Evolutionary conservation across 2,113 vertebrate genomes (phyloP).

Genomic region (Mesoclemmys tuberculata): DNA sequence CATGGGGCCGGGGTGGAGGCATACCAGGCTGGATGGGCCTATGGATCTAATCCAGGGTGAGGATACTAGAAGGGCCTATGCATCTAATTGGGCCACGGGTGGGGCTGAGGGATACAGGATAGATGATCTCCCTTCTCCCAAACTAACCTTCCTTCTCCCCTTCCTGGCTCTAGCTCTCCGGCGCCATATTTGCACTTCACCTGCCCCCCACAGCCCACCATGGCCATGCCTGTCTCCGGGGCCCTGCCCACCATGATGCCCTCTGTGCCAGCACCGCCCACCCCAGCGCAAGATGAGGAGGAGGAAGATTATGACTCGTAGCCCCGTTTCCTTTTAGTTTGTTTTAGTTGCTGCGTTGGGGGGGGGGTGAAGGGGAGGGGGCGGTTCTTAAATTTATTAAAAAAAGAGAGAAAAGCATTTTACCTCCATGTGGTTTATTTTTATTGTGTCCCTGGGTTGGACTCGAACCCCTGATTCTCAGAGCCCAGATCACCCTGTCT

Average conservation of each 20-base stretch:
- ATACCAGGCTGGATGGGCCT: not conserved
- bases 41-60: too few relatives aligned
- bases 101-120: not conserved
- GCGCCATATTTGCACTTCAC: slow-evolving; percentile 72
- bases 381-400: slow-evolving; percentile 77
- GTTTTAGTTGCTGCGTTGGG: slow-evolving; percentile 61
- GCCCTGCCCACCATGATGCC: slow-evolving; percentile 70
- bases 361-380: not conserved
- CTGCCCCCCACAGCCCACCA: not conserved
- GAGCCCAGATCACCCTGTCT: not conserved
- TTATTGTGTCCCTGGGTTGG: not conserved
- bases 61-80: not conserved
- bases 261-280: slow-evolving; percentile 60
- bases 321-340: slow-evolving; percentile 65
- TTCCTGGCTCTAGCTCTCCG: slow-evolving; percentile 62
- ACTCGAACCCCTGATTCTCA: not conserved
- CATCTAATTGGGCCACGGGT: too few relatives aligned
- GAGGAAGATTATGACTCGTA: slow-evolving; percentile 93
- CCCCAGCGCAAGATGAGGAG: slow-evolving; percentile 76
- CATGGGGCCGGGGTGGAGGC: not conserved
- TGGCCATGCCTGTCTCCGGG: slow-evolving; percentile 57
- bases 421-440: not conserved
- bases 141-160: not conserved
- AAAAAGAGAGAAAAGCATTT: slow-evolving; percentile 1
- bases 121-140: not conserved